Base-by-base conservation (phyloP, 2,888 invertebrate genomes). In the Nemotelus pantherinus region DNA sequence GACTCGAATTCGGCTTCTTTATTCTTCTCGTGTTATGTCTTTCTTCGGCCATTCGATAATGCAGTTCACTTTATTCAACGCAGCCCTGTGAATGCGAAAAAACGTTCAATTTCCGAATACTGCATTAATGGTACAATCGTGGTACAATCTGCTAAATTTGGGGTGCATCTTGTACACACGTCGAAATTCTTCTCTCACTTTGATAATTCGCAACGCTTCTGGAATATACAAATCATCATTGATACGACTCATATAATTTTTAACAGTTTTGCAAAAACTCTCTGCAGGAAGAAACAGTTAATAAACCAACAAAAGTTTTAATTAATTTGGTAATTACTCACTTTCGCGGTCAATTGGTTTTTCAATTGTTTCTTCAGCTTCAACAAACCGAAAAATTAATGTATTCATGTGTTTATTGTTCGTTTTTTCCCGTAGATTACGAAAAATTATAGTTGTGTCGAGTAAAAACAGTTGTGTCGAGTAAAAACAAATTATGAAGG, bases 11-110 rank as follows among this genome's bases (percentile, higher is more conserved):
- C 48, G 48, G 44, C 48, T 68, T 53, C 47, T 68, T 68, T 68
- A 68, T 39, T 63, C 25, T 50, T 68, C 68, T 68, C 53, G 68
- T 68, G 45, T 10, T 50, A 44, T 41, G 65, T 10, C 70, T 67
- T 67, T 48, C 50, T 70, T 70, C 70, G 70, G 70, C 70, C 55
- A 70, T 70, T 5, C 70, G 70, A 41, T 70, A 70, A 55, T 70
- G 70, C 70, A 70, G 70, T 45, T 53, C 43, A 1, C 7, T 5
- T 60, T 41, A 48, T 55, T 55, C 53, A 53, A 70, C 55, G 55
- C 70, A 70, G 55, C 70, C 70, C 41, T 43, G 4, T 9, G 70
- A 2, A 55, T 70, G 50, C 25, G 25, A 25, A 25, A 25, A 58
- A 58, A 5, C 53, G 70, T 70, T 70, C 70, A 70, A 70, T 55